Percentiles rank a stretch among this genome's conserved stretches.
Conservation (phyloP, 2,113 vertebrate genomes). For the Serinus canaria region DNA sequence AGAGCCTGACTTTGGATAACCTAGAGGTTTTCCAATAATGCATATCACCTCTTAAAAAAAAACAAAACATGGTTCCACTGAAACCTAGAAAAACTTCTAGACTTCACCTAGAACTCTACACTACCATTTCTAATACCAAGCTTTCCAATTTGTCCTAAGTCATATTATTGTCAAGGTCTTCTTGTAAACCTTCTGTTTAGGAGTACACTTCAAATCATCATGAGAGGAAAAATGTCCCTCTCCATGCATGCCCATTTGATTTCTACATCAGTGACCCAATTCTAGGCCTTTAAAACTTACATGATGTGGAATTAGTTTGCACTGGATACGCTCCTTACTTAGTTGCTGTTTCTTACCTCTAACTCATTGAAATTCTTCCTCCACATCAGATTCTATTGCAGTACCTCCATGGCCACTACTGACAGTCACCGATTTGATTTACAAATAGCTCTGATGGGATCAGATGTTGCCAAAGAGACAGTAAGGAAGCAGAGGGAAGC, state of each 20-base stretch:
- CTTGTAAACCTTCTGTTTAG: not conserved
- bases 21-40: not conserved
- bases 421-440: slow-evolving; percentile 45
- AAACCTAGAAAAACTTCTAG: not conserved
- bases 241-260: not conserved
- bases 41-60: not conserved
- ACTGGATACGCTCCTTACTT: not conserved
- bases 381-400: slow-evolving; percentile 22
- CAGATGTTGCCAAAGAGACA: slow-evolving; percentile 20
- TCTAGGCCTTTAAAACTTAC: not conserved
- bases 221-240: not conserved
- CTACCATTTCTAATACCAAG: not conserved
- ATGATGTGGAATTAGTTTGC: not conserved
- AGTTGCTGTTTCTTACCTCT: not conserved
- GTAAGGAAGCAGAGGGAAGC: not conserved
- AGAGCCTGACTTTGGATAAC: not conserved
- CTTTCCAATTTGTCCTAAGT: not conserved
- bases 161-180: not conserved
- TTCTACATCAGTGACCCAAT: not conserved
- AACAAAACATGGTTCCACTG: not conserved
- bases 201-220: not conserved
- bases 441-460: slow-evolving; percentile 15
- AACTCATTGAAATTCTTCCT: slow-evolving; percentile 41
- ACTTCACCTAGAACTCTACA: not conserved
- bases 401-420: not conserved